Percentiles rank a stretch among this genome's conserved stretches.
Conservation (phyloP, 2,888 invertebrate species). For the Gymnosoma rotundatum region DNA sequence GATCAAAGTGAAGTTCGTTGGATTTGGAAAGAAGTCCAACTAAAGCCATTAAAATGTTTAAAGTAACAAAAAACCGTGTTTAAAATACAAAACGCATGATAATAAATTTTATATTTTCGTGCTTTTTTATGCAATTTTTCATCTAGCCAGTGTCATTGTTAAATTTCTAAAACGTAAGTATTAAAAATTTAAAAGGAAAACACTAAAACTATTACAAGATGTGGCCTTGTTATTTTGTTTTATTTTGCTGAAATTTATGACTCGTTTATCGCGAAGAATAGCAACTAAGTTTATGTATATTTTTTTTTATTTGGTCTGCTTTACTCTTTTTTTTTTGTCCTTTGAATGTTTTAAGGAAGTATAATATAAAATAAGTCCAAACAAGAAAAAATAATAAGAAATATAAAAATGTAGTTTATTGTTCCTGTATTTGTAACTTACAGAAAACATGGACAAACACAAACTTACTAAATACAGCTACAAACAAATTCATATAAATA, state of each 20-base stretch:
- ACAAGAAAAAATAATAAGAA: constrained; percentile 23
- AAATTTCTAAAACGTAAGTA: constrained; percentile 13
- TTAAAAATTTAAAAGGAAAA: constrained; percentile 4
- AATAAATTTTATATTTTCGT: no score
- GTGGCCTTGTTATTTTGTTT: constrained; percentile 64
- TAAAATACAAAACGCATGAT: no score
- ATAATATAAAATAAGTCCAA: constrained; percentile 11
- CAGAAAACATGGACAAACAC: not conserved
- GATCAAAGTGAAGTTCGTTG: no score
- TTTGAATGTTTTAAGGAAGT: constrained; percentile 29
- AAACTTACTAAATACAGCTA: constrained; percentile 6
- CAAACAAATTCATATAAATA: not conserved
- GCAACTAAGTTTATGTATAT: constrained; percentile 24
- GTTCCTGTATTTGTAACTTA: constrained; percentile 41
- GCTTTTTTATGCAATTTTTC: no score
- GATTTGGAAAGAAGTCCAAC: no score
- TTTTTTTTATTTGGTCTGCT: constrained; percentile 13
- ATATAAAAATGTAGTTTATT: constrained; percentile 50
- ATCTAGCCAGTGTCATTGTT: not conserved
- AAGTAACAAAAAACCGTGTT: no score
- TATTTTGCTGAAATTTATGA: constrained; percentile 61
- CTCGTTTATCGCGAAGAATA: constrained; percentile 59
- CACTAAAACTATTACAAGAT: constrained; percentile 57
- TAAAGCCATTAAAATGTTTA: no score
- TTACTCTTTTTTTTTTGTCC: constrained; percentile 9